phyloP scores from a whole-genome alignment of 2,888 invertebrate species.

The Coleophora flavipennella region DNA sequence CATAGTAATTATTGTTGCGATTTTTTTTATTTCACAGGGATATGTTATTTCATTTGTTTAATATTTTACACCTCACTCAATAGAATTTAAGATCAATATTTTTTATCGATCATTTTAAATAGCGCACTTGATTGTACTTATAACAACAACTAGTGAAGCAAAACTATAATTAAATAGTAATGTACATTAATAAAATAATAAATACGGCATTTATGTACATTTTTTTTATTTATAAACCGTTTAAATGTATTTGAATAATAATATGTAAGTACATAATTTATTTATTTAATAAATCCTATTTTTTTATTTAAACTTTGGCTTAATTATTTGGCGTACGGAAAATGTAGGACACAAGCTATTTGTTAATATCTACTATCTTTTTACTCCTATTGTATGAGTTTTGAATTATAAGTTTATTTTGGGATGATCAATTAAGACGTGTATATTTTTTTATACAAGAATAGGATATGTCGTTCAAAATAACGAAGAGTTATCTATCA shows the following conservation, averaged over 20 bases:
- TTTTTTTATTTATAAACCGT: constrained; percentile 3
- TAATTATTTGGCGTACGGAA: constrained; percentile 50
- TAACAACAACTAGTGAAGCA: constrained; percentile 27
- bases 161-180: constrained; percentile 13
- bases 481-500: constrained; percentile 34
- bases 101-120: constrained; percentile 19
- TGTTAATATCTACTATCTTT: constrained; percentile 28
- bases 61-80: constrained; percentile 16
- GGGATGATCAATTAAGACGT: constrained; percentile 24
- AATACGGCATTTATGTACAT: constrained; percentile 10
- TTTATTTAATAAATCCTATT: constrained; percentile 8
- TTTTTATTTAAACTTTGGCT: constrained; percentile 56
- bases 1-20: constrained; percentile 17
- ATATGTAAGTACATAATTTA: too few relatives aligned
- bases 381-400: too few relatives aligned
- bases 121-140: constrained; percentile 43
- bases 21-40: constrained; percentile 29
- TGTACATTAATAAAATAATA: constrained; percentile 13
- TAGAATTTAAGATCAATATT: constrained; percentile 19
- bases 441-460: constrained; percentile 47
- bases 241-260: too few relatives aligned
- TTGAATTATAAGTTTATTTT: too few relatives aligned
- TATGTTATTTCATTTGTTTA: constrained; percentile 40
- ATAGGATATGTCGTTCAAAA: constrained; percentile 37
- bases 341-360: constrained; percentile 17